Evolutionary conservation across 1,140 invertebrate genomes (phyloP).

Genomic region (Sipha flava): DNA sequence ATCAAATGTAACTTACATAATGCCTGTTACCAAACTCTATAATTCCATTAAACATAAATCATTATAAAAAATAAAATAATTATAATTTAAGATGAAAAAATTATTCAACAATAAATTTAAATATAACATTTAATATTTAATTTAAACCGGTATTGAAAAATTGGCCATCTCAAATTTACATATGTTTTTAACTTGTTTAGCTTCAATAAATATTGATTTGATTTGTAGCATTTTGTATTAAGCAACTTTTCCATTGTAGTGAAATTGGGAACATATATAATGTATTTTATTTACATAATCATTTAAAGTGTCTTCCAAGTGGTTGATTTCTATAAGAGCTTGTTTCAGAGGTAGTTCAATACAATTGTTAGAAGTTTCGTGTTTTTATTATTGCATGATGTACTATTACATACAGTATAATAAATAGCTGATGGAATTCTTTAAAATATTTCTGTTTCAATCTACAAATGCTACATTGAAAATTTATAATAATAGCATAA

Average conservation of each 20-base stretch:
- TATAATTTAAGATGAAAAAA: neutral
- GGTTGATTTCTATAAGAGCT: no score
- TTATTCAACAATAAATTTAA: neutral
- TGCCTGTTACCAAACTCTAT: neutral
- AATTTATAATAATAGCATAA: no score
- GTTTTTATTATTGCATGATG: no score
- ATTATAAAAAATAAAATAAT: neutral
- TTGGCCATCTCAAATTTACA: neutral
- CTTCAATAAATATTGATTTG: neutral
- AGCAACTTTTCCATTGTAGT: neutral
- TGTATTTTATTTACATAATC: neutral
- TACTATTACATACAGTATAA: no score
- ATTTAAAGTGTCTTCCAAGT: neutral
- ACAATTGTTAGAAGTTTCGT: no score
- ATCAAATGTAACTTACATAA: neutral
- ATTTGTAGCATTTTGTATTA: neutral
- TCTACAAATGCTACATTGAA: no score
- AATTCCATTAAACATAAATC: neutral
- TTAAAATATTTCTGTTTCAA: no score
- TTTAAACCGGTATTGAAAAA: neutral
- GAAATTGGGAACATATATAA: neutral
- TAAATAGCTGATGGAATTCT: no score
- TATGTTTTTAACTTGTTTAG: neutral
- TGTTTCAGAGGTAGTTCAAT: no score
- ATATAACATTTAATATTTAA: neutral